Percentiles rank a stretch among this genome's conserved stretches.
Conservation (phyloP, 2,113 vertebrate species). For the Podarcis muralis region DNA sequence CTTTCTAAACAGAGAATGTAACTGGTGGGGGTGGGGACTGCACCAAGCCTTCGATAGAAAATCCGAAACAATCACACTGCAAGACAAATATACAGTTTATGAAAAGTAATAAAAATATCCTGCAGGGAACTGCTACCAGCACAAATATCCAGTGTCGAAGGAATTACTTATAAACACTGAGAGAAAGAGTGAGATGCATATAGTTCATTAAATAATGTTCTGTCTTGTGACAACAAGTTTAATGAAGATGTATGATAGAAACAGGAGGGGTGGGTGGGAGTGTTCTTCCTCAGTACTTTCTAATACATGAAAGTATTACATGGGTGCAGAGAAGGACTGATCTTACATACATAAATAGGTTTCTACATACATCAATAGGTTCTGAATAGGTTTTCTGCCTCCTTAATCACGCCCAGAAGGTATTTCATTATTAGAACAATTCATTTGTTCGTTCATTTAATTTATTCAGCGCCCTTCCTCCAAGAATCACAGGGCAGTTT, state of each 20-base stretch:
- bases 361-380: too few species aligned
- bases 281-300: not conserved
- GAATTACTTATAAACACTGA: not conserved
- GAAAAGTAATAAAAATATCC: not conserved
- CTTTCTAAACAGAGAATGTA: not conserved
- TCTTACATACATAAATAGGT: too few species aligned
- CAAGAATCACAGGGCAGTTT: too few species aligned
- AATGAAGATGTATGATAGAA: conserved; percentile 21
- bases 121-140: not conserved
- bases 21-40: not conserved
- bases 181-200: not conserved
- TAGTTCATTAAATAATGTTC: not conserved
- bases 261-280: not conserved
- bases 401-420: too few species aligned
- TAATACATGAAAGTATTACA: not conserved
- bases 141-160: not conserved
- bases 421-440: too few species aligned
- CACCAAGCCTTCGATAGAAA: not conserved
- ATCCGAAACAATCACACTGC: not conserved
- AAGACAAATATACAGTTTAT: not conserved
- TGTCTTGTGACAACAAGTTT: not conserved
- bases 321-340: not conserved
- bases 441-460: too few species aligned
- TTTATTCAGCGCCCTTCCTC: too few species aligned
- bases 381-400: too few species aligned